Base-by-base conservation (phyloP, 1,140 invertebrate genomes). In the Rhyzopertha dominica region DNA sequence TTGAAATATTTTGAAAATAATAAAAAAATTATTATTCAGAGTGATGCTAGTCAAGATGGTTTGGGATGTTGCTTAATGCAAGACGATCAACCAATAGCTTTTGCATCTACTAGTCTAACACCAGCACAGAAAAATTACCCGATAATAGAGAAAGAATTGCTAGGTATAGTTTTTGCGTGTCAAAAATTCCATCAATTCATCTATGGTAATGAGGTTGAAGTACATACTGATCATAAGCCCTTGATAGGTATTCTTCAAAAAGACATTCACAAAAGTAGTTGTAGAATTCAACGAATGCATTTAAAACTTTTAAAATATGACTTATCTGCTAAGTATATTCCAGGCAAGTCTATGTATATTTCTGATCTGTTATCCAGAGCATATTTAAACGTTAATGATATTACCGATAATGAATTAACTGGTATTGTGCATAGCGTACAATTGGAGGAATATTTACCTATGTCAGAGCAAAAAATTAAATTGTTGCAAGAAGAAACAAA, bases 201-300 rank as follows among this genome's bases (percentile, higher is more conserved):
- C 36, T 62, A 53, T 39, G 51, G 51, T 29, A 31, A 20, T 24
- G 16, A 48, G 8, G 25, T 53, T n/a, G 32, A 12, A 35, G 30
- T 56, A 18, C 23, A 31, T 17, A 63, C 46, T 18, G 55, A 59
- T 34, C 53, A 58, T 40, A 56, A 55, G 30, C 56, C 50, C 8
- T 35, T 56, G 7, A 58, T 58, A 14, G 22, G 47, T 23, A 65
- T 73, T 25, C 43, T 65, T 13, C 56, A 56, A 28, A 73, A 71
- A 52, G 50, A 51, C 9, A 43, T 71, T 9, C 14, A 57, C 22
- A 61, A 63, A 45, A 38, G 63, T 18, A 58, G 64, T n/a, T 52
- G 51, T 24, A 43, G 70, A 35, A 44, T 75, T n/a, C 68, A 72
- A 47, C 29, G 61, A 10, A 62, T 71, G 58, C 45, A 63, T 10